Percentiles rank a stretch among this genome's conserved stretches.
Evolutionary conservation across 1,140 invertebrate genomes (phyloP).

Genomic region (Drosophila baimaii): DNA sequence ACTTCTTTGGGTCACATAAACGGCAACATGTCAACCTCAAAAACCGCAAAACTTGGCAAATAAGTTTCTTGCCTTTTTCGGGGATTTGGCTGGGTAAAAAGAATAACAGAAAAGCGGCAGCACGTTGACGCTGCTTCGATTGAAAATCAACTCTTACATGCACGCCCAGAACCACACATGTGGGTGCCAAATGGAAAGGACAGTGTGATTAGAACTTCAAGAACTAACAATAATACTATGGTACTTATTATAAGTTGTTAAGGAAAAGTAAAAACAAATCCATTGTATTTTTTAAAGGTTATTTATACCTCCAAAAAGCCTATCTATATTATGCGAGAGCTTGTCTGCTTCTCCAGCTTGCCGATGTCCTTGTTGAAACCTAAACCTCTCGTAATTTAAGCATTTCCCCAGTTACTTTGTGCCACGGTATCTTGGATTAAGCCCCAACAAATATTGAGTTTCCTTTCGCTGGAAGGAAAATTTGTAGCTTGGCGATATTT

Average conservation of each 20-base stretch:
- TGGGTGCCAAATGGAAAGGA: constrained; percentile 66
- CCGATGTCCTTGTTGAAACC: constrained; percentile 8
- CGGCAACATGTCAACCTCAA: constrained; percentile 82
- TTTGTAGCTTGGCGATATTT: constrained; percentile 55
- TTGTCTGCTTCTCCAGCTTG: not conserved
- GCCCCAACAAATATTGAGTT: constrained; percentile 50
- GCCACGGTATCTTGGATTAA: constrained; percentile 22
- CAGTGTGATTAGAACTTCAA: constrained; percentile 56
- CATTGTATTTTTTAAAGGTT: too few species aligned
- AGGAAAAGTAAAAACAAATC: not conserved
- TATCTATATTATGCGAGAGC: not conserved
- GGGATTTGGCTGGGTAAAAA: constrained; percentile 18
- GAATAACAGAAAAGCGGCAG: constrained; percentile 53
- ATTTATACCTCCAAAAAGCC: too few species aligned
- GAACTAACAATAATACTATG: not conserved
- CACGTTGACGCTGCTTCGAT: constrained; percentile 59
- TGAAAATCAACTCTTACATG: constrained; percentile 75
- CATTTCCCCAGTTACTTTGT: not conserved
- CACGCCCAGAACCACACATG: constrained; percentile 36
- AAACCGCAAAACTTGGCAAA: constrained; percentile 81
- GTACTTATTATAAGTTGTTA: too few species aligned
- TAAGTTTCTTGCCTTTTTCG: constrained; percentile 52
- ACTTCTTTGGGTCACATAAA: constrained; percentile 78
- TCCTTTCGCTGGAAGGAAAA: constrained; percentile 40
- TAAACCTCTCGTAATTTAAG: constrained; percentile 6